These are phyloP conservation scores for Patagioenas fasciata DNA, from an alignment of 2,113 vertebrate species.

Conservation along the genomic window DNA sequence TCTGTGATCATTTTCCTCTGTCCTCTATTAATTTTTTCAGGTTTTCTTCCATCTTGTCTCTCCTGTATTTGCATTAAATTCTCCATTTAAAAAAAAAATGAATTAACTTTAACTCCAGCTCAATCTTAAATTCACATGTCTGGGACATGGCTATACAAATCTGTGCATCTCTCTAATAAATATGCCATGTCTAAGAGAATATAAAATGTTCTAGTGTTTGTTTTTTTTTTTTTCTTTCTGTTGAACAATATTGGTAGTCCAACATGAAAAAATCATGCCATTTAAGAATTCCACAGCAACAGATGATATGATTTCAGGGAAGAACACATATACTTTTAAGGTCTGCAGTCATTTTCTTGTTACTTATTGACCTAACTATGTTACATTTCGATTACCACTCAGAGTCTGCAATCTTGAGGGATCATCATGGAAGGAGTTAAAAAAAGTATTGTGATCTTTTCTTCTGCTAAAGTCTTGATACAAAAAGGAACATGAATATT, in stretches of 20 bases:
- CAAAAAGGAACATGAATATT: not conserved
- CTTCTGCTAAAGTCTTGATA: not conserved
- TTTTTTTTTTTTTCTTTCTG: not conserved
- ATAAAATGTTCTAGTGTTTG: not conserved
- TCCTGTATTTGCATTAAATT: not conserved
- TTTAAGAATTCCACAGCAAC: not conserved
- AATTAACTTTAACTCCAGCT: not conserved
- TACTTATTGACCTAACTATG: not conserved
- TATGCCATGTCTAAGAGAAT: fast-evolving
- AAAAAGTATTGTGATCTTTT: not conserved
- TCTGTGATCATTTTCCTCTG: fast-evolving
- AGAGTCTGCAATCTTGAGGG: not conserved
- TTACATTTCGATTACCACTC: not conserved
- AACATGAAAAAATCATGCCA: not conserved
- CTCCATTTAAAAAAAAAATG: not conserved
- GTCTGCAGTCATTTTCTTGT: not conserved
- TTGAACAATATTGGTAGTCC: not conserved
- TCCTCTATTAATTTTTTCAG: not conserved
- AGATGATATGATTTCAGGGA: not conserved
- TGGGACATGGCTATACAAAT: not conserved
- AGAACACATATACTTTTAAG: not conserved
- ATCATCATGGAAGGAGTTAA: not conserved
- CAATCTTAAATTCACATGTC: not conserved
- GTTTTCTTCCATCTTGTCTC: not conserved
- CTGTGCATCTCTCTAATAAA: not conserved